Conservation (phyloP, 2,797 vertebrate genomes). For the Syngnathus rostellatus region DNA sequence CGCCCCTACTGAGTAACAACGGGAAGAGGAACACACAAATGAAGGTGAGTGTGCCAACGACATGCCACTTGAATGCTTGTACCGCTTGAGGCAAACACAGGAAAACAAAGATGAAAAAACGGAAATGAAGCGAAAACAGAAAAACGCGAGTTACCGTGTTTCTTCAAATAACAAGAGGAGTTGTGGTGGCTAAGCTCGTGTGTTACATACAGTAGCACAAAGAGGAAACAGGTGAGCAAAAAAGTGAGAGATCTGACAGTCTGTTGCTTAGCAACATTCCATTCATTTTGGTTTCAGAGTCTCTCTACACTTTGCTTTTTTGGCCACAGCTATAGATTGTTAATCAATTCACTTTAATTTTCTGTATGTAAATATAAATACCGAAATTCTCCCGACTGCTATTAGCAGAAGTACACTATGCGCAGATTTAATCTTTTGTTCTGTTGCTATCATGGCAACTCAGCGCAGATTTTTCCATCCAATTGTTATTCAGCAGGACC, state of each 20-base stretch:
- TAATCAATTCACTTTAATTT: conserved; percentile 17
- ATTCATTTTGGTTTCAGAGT: not conserved
- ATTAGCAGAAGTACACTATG: conserved; percentile 25
- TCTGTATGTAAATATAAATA: conserved; percentile 13
- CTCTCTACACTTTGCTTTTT: not conserved
- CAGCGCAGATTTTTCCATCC: conserved; percentile 69
- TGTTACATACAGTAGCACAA: not conserved
- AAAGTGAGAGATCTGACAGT: not conserved
- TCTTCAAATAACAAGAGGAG: no score
- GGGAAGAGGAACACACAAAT: conserved; percentile 27
- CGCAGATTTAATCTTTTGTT: conserved; percentile 35
- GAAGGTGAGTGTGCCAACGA: conserved; percentile 7
- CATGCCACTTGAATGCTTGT: conserved; percentile 17
- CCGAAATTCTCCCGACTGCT: conserved; percentile 35
- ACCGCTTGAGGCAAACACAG: conserved; percentile 2
- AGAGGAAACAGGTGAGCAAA: not conserved
- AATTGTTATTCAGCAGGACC: conserved; percentile 74
- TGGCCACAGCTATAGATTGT: not conserved
- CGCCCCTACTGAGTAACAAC: conserved; percentile 79
- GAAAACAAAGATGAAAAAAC: not conserved
- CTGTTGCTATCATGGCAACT: conserved; percentile 73
- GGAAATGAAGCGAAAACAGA: not conserved
- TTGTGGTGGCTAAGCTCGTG: no score
- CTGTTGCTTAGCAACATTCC: not conserved
- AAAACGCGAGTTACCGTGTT: not conserved